These are phyloP conservation scores for Ferrisia virgata DNA, from an alignment of 2,888 invertebrate species.

Conservation along the genomic window DNA sequence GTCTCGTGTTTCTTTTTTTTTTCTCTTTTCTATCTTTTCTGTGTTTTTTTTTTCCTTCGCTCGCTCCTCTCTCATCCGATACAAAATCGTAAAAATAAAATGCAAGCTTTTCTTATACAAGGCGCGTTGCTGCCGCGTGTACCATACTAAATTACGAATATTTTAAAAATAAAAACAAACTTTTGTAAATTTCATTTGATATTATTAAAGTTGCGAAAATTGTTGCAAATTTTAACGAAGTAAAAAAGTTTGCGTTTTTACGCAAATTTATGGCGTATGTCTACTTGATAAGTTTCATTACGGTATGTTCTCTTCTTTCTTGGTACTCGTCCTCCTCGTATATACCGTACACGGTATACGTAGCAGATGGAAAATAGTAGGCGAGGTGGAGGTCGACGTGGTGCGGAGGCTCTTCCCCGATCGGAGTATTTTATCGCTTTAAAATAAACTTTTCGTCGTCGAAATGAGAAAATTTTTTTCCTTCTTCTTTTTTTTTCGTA, in stretches of 20 bases:
- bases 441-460: neutral
- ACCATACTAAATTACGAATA: constrained; percentile 17
- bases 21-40: neutral
- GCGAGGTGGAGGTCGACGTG: neutral
- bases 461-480: constrained; percentile 1
- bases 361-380: neutral
- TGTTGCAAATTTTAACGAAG: constrained; percentile 25
- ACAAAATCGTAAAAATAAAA: constrained; percentile 14
- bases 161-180: constrained; percentile 30
- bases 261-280: constrained; percentile 22
- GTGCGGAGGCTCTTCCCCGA: neutral
- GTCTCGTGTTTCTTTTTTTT: constrained; percentile 3
- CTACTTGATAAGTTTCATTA: constrained; percentile 27
- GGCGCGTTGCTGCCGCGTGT: neutral
- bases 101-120: neutral
- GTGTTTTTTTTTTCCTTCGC: neutral
- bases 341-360: too few species aligned
- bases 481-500: too few species aligned
- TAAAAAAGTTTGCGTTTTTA: constrained; percentile 30
- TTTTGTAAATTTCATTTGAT: constrained; percentile 30
- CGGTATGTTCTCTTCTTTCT: constrained; percentile 9
- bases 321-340: too few species aligned
- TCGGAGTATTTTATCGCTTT: constrained; percentile 3
- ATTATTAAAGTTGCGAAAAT: constrained; percentile 32
- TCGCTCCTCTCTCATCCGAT: neutral